A percentile compares a stretch with the other conserved stretches of the same genome.
These are phyloP conservation scores for Potamilus streckersoni DNA, from an alignment of 1,140 invertebrate species.

Conservation along the genomic window DNA sequence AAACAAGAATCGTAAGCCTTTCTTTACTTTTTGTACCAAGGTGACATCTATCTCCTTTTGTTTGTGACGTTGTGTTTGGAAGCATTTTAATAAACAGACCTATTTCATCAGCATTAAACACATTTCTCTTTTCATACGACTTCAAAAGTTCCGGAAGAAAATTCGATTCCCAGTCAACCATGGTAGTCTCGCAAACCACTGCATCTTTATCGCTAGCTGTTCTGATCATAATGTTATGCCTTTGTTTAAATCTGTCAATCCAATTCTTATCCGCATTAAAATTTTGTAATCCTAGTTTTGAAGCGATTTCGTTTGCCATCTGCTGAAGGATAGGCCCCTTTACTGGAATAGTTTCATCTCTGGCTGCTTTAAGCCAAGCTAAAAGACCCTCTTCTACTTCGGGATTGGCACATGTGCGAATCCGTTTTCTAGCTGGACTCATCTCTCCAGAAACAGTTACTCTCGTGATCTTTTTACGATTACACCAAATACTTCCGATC, in stretches of 20 bases:
- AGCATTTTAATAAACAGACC: constrained; percentile 7
- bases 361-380: constrained; percentile 2
- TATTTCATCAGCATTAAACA: constrained; percentile 21
- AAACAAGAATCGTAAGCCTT: constrained; percentile 66
- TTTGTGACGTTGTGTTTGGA: constrained; percentile 4
- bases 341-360: neutral
- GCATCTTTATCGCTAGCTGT: constrained; percentile 1
- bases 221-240: constrained; percentile 3
- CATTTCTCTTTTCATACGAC: neutral
- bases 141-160: neutral
- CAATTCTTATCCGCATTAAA: neutral
- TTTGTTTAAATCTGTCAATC: constrained; percentile 2
- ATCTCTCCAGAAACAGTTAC: no score
- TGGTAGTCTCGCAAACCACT: neutral
- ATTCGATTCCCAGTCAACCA: neutral
- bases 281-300: neutral
- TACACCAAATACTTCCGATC: no score
- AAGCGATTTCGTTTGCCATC: neutral
- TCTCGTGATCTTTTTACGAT: no score
- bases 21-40: constrained; percentile 66
- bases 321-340: neutral
- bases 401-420: neutral
- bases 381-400: neutral
- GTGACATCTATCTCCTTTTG: constrained; percentile 11
- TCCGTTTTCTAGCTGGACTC: no score